A percentile compares a stretch with the other conserved stretches of the same genome.
phyloP scores from a whole-genome alignment of 1,140 invertebrate species.

The Nasonia giraulti region DNA sequence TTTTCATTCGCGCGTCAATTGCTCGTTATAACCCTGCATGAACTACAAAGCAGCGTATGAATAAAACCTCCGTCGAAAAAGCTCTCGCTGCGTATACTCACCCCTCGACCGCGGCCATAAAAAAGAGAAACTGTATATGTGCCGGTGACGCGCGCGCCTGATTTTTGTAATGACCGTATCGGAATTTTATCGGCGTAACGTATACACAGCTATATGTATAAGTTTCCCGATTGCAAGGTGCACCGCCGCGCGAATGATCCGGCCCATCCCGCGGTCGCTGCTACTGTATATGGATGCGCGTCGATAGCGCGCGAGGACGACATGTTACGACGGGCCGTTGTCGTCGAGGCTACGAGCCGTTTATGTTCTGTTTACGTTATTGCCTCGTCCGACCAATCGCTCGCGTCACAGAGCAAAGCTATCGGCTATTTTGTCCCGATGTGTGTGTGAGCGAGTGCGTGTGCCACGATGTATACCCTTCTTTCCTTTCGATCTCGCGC shows the following conservation, averaged over 20 bases:
- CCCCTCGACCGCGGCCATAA: neutral
- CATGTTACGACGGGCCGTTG: conserved; percentile 46
- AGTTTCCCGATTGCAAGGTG: conserved; percentile 26
- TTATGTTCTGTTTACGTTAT: conserved; percentile 60
- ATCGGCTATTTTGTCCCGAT: conserved; percentile 10
- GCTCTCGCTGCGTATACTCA: neutral
- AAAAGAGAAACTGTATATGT: neutral
- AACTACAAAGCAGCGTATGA: neutral
- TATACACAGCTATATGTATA: neutral
- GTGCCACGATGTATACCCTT: neutral
- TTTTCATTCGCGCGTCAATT: neutral
- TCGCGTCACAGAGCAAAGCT: neutral
- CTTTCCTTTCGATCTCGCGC: neutral
- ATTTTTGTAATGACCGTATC: conserved; percentile 34
- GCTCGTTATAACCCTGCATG: neutral
- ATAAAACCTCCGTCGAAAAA: neutral
- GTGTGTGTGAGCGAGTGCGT: neutral
- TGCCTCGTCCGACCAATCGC: conserved; percentile 43
- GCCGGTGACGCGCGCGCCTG: neutral
- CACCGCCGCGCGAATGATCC: conserved; percentile 28
- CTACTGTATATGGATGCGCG: conserved; percentile 13
- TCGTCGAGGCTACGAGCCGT: conserved; percentile 56
- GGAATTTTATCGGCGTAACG: conserved; percentile 45
- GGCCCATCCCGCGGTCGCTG: neutral
- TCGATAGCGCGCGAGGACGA: conserved; percentile 48